phyloP scores from a whole-genome alignment of 2,797 vertebrate species.

The Poecilia velifera region DNA sequence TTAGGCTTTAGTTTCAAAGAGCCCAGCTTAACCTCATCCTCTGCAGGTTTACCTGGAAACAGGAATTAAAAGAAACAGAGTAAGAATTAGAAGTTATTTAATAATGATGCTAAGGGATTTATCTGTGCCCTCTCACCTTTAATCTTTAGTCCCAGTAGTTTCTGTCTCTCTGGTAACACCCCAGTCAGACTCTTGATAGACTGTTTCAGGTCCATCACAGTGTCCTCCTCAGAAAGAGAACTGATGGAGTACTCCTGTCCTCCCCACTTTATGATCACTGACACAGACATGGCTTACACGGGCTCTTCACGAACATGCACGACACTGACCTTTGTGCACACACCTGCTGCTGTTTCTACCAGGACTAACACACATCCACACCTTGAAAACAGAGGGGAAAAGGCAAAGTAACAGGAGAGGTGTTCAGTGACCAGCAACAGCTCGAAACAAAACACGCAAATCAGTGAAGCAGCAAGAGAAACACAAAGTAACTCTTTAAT shows the following conservation, averaged over 20 bases:
- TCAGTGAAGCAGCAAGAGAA: slow-evolving; percentile 20
- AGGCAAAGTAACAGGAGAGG: slow-evolving; percentile 16
- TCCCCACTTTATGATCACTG: slow-evolving; percentile 98
- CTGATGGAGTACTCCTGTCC: slow-evolving; percentile 97
- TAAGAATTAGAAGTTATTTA: background rate
- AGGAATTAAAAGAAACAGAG: slow-evolving; percentile 27
- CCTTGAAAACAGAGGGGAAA: slow-evolving; percentile 22
- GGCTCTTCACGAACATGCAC: slow-evolving; percentile 39
- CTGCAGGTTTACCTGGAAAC: slow-evolving; percentile 92
- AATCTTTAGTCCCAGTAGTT: slow-evolving; percentile 95
- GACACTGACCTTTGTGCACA: slow-evolving; percentile 23
- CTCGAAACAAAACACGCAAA: slow-evolving; percentile 16
- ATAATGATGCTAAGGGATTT: background rate
- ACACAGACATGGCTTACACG: slow-evolving; percentile 88
- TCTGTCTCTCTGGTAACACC: slow-evolving; percentile 96
- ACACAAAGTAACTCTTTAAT: background rate
- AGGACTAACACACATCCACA: slow-evolving; percentile 39
- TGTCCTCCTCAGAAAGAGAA: slow-evolving; percentile 96
- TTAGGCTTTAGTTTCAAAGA: slow-evolving; percentile 97
- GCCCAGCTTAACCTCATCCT: slow-evolving; percentile 95
- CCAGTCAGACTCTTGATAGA: slow-evolving; percentile 97
- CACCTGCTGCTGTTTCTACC: slow-evolving; percentile 23
- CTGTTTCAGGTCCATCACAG: slow-evolving; percentile 95
- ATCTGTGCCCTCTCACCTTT: slow-evolving; percentile 85
- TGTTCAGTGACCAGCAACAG: slow-evolving; percentile 26